Evolutionary conservation across 2,113 vertebrate species (phyloP), one percentile per base, ranked within the genome.

Genomic region (Phoenicopterus ruber): DNA sequence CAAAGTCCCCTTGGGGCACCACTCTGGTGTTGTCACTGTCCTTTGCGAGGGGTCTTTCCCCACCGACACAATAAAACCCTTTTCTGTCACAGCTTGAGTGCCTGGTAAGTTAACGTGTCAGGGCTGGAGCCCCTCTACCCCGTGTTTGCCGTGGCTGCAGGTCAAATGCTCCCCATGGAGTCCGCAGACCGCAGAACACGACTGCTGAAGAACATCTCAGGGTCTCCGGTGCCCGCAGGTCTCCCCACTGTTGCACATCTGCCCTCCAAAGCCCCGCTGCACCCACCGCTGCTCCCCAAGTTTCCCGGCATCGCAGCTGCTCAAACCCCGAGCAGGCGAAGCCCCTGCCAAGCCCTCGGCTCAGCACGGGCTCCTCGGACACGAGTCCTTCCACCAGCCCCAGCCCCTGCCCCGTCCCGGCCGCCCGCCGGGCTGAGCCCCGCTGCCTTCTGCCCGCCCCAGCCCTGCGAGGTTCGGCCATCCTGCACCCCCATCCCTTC

Each of bases 301-400:
- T 12, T 49, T 24, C 38, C 67, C 86, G 70, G 28, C 14, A 3
- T 0, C 0, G 7, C 29, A 91, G 47, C 46, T 49, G 52, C 86
- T 49, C 63, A 34, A 44, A 26, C 1, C 29, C 40, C 0, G 0
- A 31, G 72, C 44, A 59, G 54, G 54, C 54, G 22, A 47, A 89
- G 54, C 5, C 54, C 22, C 29, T 15, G 50, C 70, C 1, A 6
- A 86, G 49, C 76, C 17, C 62, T 18, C 1, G 0, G 77, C 67
- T 66, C 70, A 14, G 59, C 34, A 36, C 0, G 0, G 28, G 86
- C 82, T 71, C 58, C 40, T 36, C 0, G 0, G 76, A 26, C n/a
- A 10, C 0, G 0, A 34, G 24, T 28, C 70, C 70, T 22, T 24
- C 38, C 58, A 21, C 34, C 83, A 72, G 29, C 67, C 22, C 36